These are phyloP conservation scores for Gobius niger DNA, from an alignment of 2,113 vertebrate species.

Conservation along the genomic window DNA sequence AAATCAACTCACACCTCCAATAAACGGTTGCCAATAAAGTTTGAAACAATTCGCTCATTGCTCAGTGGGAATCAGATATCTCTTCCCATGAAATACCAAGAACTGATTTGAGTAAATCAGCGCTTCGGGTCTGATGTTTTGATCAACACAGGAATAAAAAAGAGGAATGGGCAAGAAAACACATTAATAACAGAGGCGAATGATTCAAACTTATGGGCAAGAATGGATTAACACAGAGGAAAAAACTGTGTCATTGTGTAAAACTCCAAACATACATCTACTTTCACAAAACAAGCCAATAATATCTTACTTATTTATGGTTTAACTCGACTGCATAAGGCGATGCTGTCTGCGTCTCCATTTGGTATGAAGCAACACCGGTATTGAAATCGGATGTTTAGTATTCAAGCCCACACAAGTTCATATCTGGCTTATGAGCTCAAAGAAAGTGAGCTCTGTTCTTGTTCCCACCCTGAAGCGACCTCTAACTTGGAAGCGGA, in stretches of 20 bases:
- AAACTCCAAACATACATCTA: slow-evolving; percentile 15
- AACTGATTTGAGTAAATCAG: neutral
- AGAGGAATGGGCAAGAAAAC: neutral
- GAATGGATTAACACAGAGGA: neutral
- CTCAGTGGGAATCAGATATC: neutral
- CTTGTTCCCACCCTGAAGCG: slow-evolving; percentile 47
- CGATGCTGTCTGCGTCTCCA: slow-evolving; percentile 39
- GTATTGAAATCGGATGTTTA: neutral
- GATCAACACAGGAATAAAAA: neutral
- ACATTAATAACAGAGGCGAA: neutral
- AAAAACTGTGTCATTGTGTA: slow-evolving; percentile 5
- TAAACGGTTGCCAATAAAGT: neutral
- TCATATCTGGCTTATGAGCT: slow-evolving; percentile 1
- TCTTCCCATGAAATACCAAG: neutral
- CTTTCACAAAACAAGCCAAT: slow-evolving; percentile 17
- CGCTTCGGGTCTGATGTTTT: too few species aligned
- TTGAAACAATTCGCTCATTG: neutral
- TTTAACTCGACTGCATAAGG: slow-evolving; percentile 11
- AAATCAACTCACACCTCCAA: neutral
- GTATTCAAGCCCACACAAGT: neutral
- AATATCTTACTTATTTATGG: slow-evolving; percentile 13
- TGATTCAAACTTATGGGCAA: neutral
- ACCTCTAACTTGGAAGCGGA: slow-evolving; percentile 51
- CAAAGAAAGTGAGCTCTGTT: slow-evolving; percentile 12
- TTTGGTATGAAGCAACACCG: slow-evolving; percentile 49